Evolutionary conservation across 2,888 invertebrate genomes (phyloP).

Genomic region (Periphyllus acericola): DNA sequence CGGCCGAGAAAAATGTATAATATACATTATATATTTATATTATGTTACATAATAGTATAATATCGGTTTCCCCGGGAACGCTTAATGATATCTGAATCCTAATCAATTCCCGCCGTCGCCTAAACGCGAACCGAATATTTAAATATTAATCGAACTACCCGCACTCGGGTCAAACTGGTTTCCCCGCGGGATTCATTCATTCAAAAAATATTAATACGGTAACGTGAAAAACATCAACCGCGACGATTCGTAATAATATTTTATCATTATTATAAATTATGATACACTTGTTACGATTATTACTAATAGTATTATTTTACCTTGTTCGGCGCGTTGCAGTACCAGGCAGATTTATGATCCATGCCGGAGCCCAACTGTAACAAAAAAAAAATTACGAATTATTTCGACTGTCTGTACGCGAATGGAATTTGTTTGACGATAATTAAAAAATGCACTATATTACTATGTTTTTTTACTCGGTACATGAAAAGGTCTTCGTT

Average conservation of each 20-base stretch:
- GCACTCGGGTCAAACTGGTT: constrained; percentile 45
- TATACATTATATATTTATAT: background rate
- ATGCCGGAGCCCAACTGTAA: constrained; percentile 54
- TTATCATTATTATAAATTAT: background rate
- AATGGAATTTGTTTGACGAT: background rate
- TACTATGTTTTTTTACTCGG: background rate
- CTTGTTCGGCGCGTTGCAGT: constrained; percentile 58
- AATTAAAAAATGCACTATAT: background rate
- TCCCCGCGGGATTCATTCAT: constrained; percentile 40
- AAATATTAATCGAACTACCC: constrained; percentile 58
- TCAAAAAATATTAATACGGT: constrained; percentile 26
- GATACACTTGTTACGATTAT: background rate
- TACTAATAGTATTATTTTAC: constrained; percentile 24
- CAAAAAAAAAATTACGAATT: constrained; percentile 26
- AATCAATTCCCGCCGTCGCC: constrained; percentile 52
- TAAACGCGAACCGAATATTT: constrained; percentile 51
- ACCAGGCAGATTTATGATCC: constrained; percentile 58
- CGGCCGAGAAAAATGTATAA: background rate
- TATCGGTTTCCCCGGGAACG: constrained; percentile 31
- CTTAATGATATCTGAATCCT: constrained; percentile 49
- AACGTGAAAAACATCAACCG: constrained; percentile 13
- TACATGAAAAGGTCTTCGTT: constrained; percentile 6
- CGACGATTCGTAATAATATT: constrained; percentile 9
- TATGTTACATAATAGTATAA: background rate
- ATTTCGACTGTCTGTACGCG: background rate